Percentiles rank a stretch among this genome's conserved stretches.
phyloP scores from a whole-genome alignment of 2,113 vertebrate species.

The Apodemus sylvaticus region DNA sequence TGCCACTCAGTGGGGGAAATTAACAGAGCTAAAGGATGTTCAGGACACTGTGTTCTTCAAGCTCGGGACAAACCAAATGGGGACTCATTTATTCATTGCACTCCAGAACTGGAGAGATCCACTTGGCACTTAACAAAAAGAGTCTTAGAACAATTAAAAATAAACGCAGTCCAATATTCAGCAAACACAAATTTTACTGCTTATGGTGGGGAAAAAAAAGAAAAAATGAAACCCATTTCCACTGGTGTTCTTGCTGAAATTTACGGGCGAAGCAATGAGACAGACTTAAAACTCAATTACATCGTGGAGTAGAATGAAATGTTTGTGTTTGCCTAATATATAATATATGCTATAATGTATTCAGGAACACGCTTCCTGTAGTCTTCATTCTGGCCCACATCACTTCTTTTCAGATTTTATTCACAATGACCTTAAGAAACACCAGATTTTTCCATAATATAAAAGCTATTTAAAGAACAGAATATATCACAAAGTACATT shows the following conservation, averaged over 20 bases:
- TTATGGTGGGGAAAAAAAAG: neutral
- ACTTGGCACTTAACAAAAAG: neutral
- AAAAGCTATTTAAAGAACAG: neutral
- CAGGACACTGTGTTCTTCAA: neutral
- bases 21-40: conserved; percentile 42
- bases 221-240: neutral
- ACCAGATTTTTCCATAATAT: neutral
- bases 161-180: neutral
- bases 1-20: neutral
- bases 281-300: neutral
- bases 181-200: neutral
- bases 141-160: conserved; percentile 29
- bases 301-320: neutral
- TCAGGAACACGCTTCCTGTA: neutral
- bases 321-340: neutral
- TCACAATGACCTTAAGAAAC: neutral
- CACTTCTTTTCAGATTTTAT: neutral
- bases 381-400: neutral
- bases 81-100: neutral
- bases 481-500: neutral
- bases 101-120: conserved; percentile 18
- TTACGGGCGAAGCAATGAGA: neutral
- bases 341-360: neutral
- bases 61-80: neutral
- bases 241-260: neutral